Evolutionary conservation across 2,797 vertebrate species (phyloP), one percentile per base, ranked within the genome.

Genomic region (Anisognathus igniventris): DNA sequence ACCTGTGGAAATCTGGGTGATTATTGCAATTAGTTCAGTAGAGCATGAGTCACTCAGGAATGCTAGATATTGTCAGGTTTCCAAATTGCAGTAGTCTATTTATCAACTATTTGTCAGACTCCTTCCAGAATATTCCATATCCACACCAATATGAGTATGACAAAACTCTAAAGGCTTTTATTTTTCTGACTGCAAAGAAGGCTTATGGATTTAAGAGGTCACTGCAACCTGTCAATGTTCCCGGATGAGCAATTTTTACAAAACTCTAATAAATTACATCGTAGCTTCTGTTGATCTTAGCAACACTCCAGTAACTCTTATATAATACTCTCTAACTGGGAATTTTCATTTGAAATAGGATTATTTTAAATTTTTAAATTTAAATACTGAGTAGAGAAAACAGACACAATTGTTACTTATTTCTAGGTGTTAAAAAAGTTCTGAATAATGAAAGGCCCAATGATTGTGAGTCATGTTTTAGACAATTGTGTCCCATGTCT

Each of bases 91-190:
- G 20, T 42, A 17, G 65, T 45, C 8, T 79, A 8, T 73, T 66
- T 67, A 8, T 73, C 27, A 70, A 27, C 8, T 44, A 24, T 21
- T 39, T 60, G 9, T 31, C 21, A 81, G 24, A 35, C 6, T 88
- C 76, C 9, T 73, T 60, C 24, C 14, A 56, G 25, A 84, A 30
- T 57, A 66, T 86, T 67, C 6, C 0, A 2, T 56, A 8, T 12
- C 14, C 3, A 3, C 2, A 28, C 4, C 6, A 22, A 24, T 7
- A 3, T 3, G 4, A 48, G 8, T 15, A 68, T 35, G 22, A 70
- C 5, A 27, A 40, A 74, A 28, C 4, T 50, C 12, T 47, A 82
- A 73, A 72, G 6, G 8, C 3, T 84, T 60, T 54, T 33, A 54
- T 23, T 54, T 58, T 84, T 27, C 27, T 65, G 51, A 31, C 18